Base-by-base conservation (phyloP, 2,797 vertebrate genomes). In the Trichosurus vulpecula region DNA sequence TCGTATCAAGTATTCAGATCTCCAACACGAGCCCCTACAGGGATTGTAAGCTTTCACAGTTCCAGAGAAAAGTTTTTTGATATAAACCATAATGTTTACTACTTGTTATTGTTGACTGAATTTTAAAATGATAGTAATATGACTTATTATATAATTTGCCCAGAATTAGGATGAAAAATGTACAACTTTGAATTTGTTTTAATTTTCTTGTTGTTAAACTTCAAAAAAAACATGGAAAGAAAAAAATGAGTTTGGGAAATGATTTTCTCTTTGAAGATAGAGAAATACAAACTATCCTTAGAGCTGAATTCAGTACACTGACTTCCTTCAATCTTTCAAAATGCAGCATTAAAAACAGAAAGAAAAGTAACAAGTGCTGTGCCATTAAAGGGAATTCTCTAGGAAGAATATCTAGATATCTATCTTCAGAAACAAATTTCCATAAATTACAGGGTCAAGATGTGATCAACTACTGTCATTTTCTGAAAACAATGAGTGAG, bases 261-360 rank as follows among this genome's bases (percentile, higher is more conserved):
- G 14, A 66, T 93, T 95, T 53, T 95, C 30, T 12, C 55, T 95
- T 96, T 93, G 8, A 97, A 47, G 55, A 95, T 81, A 93, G 22
- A 53, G 14, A 0, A 31, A 87, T 29, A 47, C 58, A 94, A 54
- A 9, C 81, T 58, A 58, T 66, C 35, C 25, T 93, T 2, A 55
- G 53, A 91, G 14, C 41, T 55, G 57, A 95, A 47, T 53, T 93
- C 9, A 94, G 13, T 9, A 10, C 54, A 93, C 52, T 27, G 51
- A 41, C 55, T 81, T 81, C 6, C 27, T 93, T 94, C 92, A 92
- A n/a, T 6, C 22, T n/a, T 55, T 87, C 14, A 54, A 53, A 3
- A 29, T 87, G 31, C 35, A 52, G 27, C 19, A 89, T 31, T 47
- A 74, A 53, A 66, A 54, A 94, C 6, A 94, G 91, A 96, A 91